These are phyloP conservation scores for Phenacoccus solenopsis DNA, from an alignment of 1,140 invertebrate genomes.

Conservation along the genomic window DNA sequence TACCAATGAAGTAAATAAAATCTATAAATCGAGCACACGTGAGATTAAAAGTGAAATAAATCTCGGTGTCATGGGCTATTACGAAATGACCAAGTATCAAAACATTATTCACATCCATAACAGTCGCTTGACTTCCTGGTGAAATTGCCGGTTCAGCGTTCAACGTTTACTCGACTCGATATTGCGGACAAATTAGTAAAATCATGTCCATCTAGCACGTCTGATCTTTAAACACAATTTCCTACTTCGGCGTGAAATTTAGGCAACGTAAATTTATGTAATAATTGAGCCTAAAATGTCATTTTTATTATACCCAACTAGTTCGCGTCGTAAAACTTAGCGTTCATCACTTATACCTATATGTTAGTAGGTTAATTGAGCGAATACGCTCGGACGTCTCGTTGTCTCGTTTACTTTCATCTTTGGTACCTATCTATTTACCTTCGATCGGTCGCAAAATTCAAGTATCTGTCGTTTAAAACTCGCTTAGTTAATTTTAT, in stretches of 20 bases:
- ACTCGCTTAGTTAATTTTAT: too few species aligned
- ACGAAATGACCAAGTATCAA: not conserved
- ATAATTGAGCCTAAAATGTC: not conserved
- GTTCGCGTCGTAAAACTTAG: not conserved
- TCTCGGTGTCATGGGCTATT: conserved; percentile 10
- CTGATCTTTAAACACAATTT: not conserved
- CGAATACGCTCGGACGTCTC: not conserved
- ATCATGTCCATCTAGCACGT: not conserved
- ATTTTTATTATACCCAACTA: not conserved
- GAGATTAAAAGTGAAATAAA: not conserved
- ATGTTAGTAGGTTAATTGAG: not conserved
- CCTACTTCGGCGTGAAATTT: conserved; percentile 9
- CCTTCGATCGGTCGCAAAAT: too few species aligned
- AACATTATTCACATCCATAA: not conserved
- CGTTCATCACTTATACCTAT: not conserved
- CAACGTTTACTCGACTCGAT: not conserved
- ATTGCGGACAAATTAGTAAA: conserved; percentile 10
- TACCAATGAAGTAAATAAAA: not conserved
- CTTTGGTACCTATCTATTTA: too few species aligned
- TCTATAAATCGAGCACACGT: not conserved
- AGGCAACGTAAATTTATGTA: conserved; percentile 5
- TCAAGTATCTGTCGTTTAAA: too few species aligned
- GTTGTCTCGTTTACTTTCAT: too few species aligned
- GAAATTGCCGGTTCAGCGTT: not conserved
- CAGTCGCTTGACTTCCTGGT: conserved; percentile 2